A percentile compares a stretch with the other conserved stretches of the same genome.
These are phyloP conservation scores for Brienomyrus brachyistius DNA, from an alignment of 2,113 vertebrate species.

Conservation along the genomic window DNA sequence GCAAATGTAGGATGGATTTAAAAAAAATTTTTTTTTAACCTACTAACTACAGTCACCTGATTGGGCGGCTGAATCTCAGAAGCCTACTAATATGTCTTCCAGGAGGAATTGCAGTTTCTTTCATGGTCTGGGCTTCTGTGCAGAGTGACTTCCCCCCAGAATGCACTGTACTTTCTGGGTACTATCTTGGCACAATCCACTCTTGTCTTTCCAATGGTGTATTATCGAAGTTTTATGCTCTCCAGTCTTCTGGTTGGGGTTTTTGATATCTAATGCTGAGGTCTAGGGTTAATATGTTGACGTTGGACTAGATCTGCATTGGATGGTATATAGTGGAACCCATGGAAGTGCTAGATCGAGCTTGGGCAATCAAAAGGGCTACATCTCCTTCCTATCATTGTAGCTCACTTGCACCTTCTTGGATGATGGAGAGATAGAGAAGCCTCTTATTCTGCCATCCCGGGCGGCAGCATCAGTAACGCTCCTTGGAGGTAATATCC, in stretches of 20 bases:
- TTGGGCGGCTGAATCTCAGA: neutral
- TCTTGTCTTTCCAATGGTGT: neutral
- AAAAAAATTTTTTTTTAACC: neutral
- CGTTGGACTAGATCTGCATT: neutral
- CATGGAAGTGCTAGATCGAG: neutral
- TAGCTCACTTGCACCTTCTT: neutral
- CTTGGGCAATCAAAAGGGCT: too few relatives aligned
- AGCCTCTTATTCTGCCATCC: neutral
- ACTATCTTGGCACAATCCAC: neutral
- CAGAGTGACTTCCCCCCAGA: neutral
- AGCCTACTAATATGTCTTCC: neutral
- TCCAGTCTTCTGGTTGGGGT: neutral
- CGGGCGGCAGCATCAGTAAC: neutral
- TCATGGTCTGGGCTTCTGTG: neutral
- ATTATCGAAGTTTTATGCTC: neutral
- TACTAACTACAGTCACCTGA: too few relatives aligned
- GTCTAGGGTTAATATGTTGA: neutral
- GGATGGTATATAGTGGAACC: neutral
- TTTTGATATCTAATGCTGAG: neutral
- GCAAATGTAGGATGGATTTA: neutral
- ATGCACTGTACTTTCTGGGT: neutral
- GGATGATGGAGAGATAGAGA: neutral
- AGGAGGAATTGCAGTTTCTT: neutral
- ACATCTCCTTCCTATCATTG: neutral
- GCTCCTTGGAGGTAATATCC: constrained; percentile 68